Base-by-base conservation (phyloP, 2,888 invertebrate species). In the Agonopterix heracliana region DNA sequence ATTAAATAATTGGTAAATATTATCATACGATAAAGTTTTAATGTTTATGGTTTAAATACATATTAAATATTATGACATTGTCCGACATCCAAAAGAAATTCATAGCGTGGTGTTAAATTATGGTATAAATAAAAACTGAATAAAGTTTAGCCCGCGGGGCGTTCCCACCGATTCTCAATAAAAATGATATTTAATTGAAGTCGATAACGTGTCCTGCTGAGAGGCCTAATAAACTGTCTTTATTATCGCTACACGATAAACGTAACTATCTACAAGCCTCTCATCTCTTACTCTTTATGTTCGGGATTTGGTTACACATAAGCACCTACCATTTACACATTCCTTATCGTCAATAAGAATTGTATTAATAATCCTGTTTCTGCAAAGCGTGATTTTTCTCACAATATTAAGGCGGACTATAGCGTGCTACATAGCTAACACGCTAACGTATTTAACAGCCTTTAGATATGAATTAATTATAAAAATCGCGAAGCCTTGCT, bases 111-210 rank as follows among this genome's bases (percentile, higher is more conserved):
- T 63, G 63, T 68, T 62, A 69, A 69, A 64, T 72, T 68, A 73
- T 68, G 70, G 67, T 68, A 66, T 71, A 72, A 71, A 71, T 26
- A 71, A 64, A 68, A 68, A 71, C 55, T 65, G 63, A 64, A 72
- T 65, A 41, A 13, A 12, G 38, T n/a, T n/a, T 38, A 74, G 77
- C 71, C 79, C 72, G 68, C 13, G 69, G 77, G 81, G 81, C 78
- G 77, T 78, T 81, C 60, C 69, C 72, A 65, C 69, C 66, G 76
- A 73, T 81, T 82, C 77, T 71, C 71, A 86, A 87, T 87, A 88
- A 88, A 88, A 85, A 85, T 81, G 77, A 79, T 81, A 86, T 86
- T 87, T 88, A 88, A 88, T 86, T 87, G 86, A 75, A 77, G 68
- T 65, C 84, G 86, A 86, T 86, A 87, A 81, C 78, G 76, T 67